phyloP scores from a whole-genome alignment of 2,113 vertebrate genomes.

The Okapia johnstoni region DNA sequence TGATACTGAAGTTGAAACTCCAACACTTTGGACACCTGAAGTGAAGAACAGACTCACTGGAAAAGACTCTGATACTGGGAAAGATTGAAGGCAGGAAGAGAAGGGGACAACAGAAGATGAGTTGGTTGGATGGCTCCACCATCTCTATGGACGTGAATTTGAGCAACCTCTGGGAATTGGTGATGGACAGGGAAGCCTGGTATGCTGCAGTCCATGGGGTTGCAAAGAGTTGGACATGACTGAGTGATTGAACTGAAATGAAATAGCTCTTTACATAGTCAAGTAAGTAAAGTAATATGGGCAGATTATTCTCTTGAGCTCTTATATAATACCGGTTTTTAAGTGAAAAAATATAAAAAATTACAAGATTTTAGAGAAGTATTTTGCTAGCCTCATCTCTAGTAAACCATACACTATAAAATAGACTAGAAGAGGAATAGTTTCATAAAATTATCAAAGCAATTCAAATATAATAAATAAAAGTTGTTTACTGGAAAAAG shows the following conservation, averaged over 20 bases:
- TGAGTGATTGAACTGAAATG: background rate
- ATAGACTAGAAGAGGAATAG: background rate
- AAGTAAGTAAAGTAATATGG: slow-evolving; percentile 50
- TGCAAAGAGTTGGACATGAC: background rate
- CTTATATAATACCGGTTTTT: slow-evolving; percentile 11
- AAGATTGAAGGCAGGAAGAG: background rate
- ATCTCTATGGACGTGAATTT: background rate
- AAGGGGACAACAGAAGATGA: background rate
- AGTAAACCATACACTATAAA: background rate
- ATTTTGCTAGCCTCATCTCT: background rate
- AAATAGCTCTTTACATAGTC: slow-evolving; percentile 30
- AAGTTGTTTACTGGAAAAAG: background rate
- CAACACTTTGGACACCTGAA: background rate
- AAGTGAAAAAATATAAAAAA: background rate
- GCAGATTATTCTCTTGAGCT: slow-evolving; percentile 46
- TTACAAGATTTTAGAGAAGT: background rate
- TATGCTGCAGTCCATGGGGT: background rate
- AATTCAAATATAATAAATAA: background rate
- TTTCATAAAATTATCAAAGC: background rate
- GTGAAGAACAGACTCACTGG: background rate
- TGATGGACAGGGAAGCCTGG: background rate
- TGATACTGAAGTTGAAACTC: background rate
- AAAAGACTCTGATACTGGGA: background rate
- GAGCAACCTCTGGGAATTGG: background rate
- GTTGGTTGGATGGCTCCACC: background rate